phyloP scores from a whole-genome alignment of 1,140 invertebrate genomes.

The Ips nitidus region DNA sequence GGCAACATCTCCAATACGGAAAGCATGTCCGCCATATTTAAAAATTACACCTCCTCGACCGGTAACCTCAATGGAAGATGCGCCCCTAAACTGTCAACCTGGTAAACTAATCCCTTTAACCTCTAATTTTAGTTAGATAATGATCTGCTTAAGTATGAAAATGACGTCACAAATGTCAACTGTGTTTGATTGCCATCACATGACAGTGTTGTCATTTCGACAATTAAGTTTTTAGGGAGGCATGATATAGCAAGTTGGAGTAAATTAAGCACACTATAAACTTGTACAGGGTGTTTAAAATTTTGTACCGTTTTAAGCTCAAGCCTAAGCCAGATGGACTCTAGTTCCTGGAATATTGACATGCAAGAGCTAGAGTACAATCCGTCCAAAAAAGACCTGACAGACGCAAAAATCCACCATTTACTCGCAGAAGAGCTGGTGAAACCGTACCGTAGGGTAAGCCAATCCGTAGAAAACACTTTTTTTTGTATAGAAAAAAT shows the following conservation, averaged over 20 bases:
- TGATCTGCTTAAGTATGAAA: too few relatives aligned
- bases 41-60: constrained; percentile 72
- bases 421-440: constrained; percentile 87
- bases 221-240: too few relatives aligned
- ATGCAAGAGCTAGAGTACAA: constrained; percentile 92
- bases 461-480: constrained; percentile 42
- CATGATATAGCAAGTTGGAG: too few relatives aligned
- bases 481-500: too few relatives aligned
- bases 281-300: too few relatives aligned
- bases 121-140: not conserved
- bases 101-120: constrained; percentile 42
- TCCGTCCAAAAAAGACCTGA: constrained; percentile 86
- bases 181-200: too few relatives aligned
- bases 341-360: constrained; percentile 85
- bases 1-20: constrained; percentile 81
- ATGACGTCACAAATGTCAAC: too few relatives aligned
- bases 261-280: too few relatives aligned
- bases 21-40: constrained; percentile 86
- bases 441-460: constrained; percentile 86
- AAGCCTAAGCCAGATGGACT: constrained; percentile 77
- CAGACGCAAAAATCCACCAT: constrained; percentile 91
- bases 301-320: constrained; percentile 55
- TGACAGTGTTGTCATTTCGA: too few relatives aligned
- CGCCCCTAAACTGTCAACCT: constrained; percentile 48
- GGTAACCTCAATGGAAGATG: constrained; percentile 82